phyloP scores from a whole-genome alignment of 2,113 vertebrate genomes.

The Dicentrarchus labrax region DNA sequence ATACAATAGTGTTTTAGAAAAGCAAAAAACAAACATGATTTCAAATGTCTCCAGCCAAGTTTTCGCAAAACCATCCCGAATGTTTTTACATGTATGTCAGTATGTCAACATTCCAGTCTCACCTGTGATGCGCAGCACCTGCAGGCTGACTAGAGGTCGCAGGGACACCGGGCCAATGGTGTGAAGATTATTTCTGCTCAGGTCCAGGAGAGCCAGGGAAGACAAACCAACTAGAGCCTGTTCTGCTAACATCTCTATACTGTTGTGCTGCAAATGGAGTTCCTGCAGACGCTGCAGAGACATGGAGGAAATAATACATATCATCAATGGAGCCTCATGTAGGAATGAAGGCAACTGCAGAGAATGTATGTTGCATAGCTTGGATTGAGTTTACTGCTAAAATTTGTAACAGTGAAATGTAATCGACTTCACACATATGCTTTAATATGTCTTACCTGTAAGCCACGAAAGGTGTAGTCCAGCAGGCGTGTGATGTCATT shows the following conservation, averaged over 20 bases:
- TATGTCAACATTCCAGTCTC: constrained; percentile 28
- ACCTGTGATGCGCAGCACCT: constrained; percentile 93
- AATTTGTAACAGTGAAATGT: not conserved
- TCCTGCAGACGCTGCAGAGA: constrained; percentile 90
- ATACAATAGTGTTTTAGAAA: not conserved
- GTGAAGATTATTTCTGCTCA: constrained; percentile 90
- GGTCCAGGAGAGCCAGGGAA: constrained; percentile 91
- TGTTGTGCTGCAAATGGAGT: constrained; percentile 92
- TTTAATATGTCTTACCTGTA: constrained; percentile 84
- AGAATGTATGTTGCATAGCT: not conserved
- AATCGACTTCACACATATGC: not conserved
- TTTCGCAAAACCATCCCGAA: not conserved
- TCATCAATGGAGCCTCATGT: not conserved
- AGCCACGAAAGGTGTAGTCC: constrained; percentile 90
- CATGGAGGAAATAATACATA: not conserved
- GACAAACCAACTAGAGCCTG: constrained; percentile 89
- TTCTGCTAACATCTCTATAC: constrained; percentile 87
- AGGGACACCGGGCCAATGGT: constrained; percentile 87
- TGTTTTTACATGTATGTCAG: not conserved
- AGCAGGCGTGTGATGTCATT: constrained; percentile 89
- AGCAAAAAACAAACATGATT: not conserved
- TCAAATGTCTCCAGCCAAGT: not conserved
- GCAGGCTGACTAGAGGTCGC: constrained; percentile 90
- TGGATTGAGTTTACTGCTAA: not conserved
- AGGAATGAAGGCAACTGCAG: not conserved